phyloP scores from a whole-genome alignment of 1,140 invertebrate genomes.

The Drosophila tsacasi region DNA sequence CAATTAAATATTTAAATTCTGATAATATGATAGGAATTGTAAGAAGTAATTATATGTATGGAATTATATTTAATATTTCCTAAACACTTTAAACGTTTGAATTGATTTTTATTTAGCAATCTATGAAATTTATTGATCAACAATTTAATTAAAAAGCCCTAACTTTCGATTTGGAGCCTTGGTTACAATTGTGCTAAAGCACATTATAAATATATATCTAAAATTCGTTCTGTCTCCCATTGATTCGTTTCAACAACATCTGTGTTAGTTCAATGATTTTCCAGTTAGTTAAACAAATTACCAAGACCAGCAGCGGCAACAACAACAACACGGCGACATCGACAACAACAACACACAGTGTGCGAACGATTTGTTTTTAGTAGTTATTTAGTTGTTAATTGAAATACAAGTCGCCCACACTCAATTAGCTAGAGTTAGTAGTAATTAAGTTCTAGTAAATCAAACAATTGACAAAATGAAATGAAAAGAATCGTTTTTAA shows the following conservation, averaged over 20 bases:
- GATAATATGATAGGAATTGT: too few species aligned
- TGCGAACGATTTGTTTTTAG: conserved; percentile 50
- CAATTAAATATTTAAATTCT: too few species aligned
- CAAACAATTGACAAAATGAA: conserved; percentile 56
- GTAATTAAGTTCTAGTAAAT: conserved; percentile 58
- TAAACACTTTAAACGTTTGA: neutral
- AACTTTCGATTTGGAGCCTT: too few species aligned
- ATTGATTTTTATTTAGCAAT: neutral
- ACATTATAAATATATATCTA: neutral
- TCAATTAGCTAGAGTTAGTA: conserved; percentile 71
- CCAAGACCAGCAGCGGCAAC: conserved; percentile 38
- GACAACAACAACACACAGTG: conserved; percentile 37
- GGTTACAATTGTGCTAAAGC: neutral
- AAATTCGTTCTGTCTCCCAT: conserved; percentile 3
- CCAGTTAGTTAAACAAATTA: conserved; percentile 65
- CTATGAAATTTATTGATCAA: neutral
- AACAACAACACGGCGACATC: conserved; percentile 31
- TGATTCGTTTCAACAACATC: neutral
- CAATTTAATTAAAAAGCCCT: neutral
- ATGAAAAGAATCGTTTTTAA: conserved; percentile 63
- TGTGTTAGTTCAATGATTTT: conserved; percentile 46
- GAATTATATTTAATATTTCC: neutral
- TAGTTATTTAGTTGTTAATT: conserved; percentile 45
- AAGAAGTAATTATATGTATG: too few species aligned
- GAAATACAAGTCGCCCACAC: conserved; percentile 48